Evolutionary conservation across 92 coral and sea anemone genomes (phyloP).

Genomic region (Actinernus sp.): DNA sequence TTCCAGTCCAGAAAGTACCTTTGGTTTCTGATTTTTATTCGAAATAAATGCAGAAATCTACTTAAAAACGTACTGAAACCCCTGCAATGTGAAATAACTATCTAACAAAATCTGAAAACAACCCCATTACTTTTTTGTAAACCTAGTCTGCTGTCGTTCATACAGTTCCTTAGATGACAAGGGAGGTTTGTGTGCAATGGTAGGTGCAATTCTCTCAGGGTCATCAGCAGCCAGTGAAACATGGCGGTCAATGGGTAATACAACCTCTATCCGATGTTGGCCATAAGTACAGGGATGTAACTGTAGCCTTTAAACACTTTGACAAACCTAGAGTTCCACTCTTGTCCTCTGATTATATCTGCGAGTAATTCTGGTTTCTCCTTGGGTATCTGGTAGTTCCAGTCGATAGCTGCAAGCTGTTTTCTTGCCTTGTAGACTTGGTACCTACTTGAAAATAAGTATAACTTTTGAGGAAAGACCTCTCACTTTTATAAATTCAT

Average conservation of each 20-base stretch:
- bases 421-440: conserved; percentile 55
- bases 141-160: conserved; percentile 1
- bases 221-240: conserved; percentile 10
- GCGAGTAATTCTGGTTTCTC: conserved; percentile 20
- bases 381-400: conserved; percentile 65
- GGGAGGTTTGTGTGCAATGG: conserved; percentile 10
- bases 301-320: conserved; percentile 35
- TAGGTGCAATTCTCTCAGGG: conserved; percentile 10
- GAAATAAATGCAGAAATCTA: too few relatives aligned
- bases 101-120: too few relatives aligned
- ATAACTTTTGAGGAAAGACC: too few relatives aligned
- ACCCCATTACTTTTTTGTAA: not conserved
- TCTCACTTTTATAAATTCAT: too few relatives aligned
- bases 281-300: conserved; percentile 29
- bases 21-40: too few relatives aligned
- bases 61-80: too few relatives aligned
- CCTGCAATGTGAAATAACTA: too few relatives aligned
- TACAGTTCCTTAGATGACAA: not conserved
- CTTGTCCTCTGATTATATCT: conserved; percentile 49
- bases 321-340: conserved; percentile 40
- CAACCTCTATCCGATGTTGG: conserved; percentile 34
- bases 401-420: conserved; percentile 58
- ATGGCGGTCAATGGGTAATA: not conserved
- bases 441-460: too few relatives aligned
- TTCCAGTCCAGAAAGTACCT: too few relatives aligned